phyloP scores from a whole-genome alignment of 2,888 invertebrate genomes.

The Priapulus caudatus region DNA sequence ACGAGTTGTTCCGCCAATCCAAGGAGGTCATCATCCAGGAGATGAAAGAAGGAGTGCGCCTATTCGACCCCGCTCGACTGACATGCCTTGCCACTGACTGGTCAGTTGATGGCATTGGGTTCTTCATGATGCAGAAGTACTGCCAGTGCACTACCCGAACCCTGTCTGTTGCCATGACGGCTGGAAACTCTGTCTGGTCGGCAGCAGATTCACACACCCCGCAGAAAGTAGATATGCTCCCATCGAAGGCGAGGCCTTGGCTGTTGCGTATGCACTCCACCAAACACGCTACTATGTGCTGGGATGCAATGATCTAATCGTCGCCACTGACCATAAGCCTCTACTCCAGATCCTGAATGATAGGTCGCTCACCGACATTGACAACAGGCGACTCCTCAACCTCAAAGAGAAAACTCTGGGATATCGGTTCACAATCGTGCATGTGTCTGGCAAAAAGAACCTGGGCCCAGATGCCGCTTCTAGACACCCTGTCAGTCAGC shows the following conservation, averaged over 20 bases:
- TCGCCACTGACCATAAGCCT: slow-evolving; percentile 19
- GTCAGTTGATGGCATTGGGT: slow-evolving; percentile 21
- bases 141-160: slow-evolving; percentile 16
- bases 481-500: too few relatives aligned
- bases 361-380: slow-evolving; percentile 17
- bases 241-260: too few relatives aligned
- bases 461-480: too few relatives aligned
- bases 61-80: slow-evolving; percentile 17
- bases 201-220: too few relatives aligned
- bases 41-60: slow-evolving; percentile 18
- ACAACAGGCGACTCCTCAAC: slow-evolving; percentile 16
- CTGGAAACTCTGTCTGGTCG: too few relatives aligned
- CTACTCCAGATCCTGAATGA: slow-evolving; percentile 17
- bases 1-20: slow-evolving; percentile 13
- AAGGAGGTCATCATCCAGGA: slow-evolving; percentile 18
- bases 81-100: slow-evolving; percentile 21
- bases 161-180: too few relatives aligned
- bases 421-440: slow-evolving; percentile 16
- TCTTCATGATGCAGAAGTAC: slow-evolving; percentile 19
- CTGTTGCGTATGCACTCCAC: too few relatives aligned
- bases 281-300: slow-evolving; percentile 11
- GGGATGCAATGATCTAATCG: slow-evolving; percentile 16
- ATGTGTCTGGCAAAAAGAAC: too few relatives aligned
- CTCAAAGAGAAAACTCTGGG: slow-evolving; percentile 16
- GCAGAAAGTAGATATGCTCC: too few relatives aligned